These are phyloP conservation scores for Paramormyrops hopkinsi DNA, from an alignment of 2,797 vertebrate species.

Conservation along the genomic window DNA sequence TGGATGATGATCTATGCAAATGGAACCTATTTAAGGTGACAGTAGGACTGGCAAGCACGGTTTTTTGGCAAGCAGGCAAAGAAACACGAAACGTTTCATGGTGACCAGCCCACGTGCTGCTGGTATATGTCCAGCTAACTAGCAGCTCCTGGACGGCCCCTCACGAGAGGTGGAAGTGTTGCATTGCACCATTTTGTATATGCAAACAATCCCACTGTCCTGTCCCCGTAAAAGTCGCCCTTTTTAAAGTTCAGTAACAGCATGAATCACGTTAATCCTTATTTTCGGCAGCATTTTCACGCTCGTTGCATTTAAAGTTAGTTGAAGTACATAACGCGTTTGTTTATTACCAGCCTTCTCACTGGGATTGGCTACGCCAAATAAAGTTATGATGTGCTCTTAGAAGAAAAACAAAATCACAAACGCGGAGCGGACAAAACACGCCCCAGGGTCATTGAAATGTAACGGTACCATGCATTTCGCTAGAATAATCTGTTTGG, in stretches of 20 bases:
- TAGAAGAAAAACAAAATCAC: constrained; percentile 1
- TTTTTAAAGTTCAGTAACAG: constrained; percentile 26
- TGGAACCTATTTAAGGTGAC: not conserved
- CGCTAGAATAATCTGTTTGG: not conserved
- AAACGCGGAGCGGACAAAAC: not conserved
- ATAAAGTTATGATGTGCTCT: not conserved
- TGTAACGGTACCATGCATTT: not conserved
- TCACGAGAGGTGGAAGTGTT: constrained; percentile 39
- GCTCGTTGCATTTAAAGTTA: constrained; percentile 35
- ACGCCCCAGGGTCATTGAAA: not conserved
- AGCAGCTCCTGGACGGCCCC: not conserved
- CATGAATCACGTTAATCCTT: constrained; percentile 42
- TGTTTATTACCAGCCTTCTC: constrained; percentile 14
- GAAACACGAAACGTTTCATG: not conserved
- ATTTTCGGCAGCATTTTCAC: constrained; percentile 33
- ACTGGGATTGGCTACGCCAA: not conserved
- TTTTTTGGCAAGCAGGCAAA: not conserved
- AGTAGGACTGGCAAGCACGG: not conserved
- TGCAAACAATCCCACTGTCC: constrained; percentile 31
- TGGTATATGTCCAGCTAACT: not conserved
- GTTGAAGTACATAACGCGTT: constrained; percentile 1
- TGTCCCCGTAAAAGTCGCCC: not conserved
- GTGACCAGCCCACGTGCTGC: not conserved
- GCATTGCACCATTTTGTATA: constrained; percentile 60
- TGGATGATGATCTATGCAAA: not conserved